Conservation (phyloP, 2,797 vertebrate genomes). For the Dicrostonyx torquatus region DNA sequence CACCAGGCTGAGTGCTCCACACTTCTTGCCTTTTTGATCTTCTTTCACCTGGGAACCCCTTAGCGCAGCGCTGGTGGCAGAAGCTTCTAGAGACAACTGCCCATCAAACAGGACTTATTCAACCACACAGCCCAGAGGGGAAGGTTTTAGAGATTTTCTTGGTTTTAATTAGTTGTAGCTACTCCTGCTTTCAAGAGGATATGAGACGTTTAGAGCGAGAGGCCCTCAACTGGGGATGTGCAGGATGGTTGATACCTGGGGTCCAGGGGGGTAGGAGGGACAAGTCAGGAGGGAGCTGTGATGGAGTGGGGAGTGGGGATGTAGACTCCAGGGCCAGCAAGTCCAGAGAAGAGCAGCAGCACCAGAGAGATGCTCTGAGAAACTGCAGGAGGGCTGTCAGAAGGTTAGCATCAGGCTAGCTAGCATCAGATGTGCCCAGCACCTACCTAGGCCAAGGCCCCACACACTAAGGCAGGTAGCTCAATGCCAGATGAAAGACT, state of each 20-base stretch:
- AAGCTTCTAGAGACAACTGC: neutral
- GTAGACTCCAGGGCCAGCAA: neutral
- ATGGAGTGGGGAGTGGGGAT: neutral
- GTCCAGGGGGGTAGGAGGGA: neutral
- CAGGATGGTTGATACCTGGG: slow-evolving; percentile 25
- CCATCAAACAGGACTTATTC: slow-evolving; percentile 32
- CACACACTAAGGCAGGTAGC: neutral
- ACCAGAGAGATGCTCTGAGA: neutral
- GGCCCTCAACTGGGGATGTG: neutral
- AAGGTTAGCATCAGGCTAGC: neutral
- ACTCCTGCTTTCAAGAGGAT: slow-evolving; percentile 45
- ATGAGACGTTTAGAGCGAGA: slow-evolving; percentile 46
- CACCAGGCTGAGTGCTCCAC: neutral
- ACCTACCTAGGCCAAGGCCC: neutral
- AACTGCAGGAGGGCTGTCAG: neutral
- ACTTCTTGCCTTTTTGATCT: neutral
- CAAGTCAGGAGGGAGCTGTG: neutral
- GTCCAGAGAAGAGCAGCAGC: neutral
- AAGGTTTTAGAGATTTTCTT: neutral
- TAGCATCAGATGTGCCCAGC: neutral
- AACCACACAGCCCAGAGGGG: neutral
- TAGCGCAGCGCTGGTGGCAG: neutral
- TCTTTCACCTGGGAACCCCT: neutral
- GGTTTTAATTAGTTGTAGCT: slow-evolving; percentile 43
- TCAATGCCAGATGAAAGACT: neutral